Percentiles rank a stretch among this genome's conserved stretches.
Evolutionary conservation across 2,113 vertebrate genomes (phyloP).

Genomic region (Ondatra zibethicus): DNA sequence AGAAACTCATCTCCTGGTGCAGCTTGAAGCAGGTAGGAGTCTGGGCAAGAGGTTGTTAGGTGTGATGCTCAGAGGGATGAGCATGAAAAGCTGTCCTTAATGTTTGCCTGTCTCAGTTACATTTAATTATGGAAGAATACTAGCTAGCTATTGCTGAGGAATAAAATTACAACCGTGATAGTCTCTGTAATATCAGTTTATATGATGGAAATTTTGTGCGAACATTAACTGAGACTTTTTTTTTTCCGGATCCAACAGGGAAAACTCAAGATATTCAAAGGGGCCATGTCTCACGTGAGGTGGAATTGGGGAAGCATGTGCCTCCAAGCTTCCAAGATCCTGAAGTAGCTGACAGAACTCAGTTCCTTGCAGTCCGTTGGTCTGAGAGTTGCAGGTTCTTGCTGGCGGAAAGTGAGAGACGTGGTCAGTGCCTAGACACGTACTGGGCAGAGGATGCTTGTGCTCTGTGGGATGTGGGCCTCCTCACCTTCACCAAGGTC

Average conservation of each 20-base stretch:
- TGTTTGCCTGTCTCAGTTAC: neutral
- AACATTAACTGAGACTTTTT: neutral
- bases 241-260: neutral
- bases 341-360: neutral
- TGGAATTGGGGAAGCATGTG: neutral
- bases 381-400: neutral
- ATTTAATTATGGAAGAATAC: neutral
- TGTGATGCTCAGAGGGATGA: neutral
- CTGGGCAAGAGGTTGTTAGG: neutral
- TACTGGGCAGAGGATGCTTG: neutral
- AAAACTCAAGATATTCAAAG: fast-evolving
- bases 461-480: neutral
- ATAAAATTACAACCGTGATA: neutral
- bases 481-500: neutral
- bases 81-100: neutral
- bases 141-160: neutral
- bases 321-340: neutral
- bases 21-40: neutral
- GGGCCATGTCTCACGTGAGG: neutral
- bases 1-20: neutral
- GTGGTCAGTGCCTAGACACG: neutral
- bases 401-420: neutral
- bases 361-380: neutral
- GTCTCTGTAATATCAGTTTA: neutral
- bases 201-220: neutral